These are phyloP conservation scores for Lasioglossum morio DNA, from an alignment of 2,888 invertebrate species.

Conservation along the genomic window DNA sequence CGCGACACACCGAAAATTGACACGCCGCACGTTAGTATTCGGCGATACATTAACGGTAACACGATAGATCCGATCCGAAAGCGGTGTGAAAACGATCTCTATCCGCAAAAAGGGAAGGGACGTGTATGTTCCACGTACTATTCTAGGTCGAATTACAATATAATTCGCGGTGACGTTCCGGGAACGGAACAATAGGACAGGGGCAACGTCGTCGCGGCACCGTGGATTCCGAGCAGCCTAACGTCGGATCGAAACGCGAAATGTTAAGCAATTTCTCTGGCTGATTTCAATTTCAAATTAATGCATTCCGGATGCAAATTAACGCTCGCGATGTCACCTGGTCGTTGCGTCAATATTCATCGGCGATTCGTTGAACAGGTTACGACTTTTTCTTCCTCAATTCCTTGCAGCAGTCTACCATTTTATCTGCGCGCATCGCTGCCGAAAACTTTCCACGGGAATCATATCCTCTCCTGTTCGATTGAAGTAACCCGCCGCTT, in stretches of 20 bases:
- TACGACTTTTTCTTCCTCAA: slow-evolving; percentile 37
- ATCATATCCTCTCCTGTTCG: slow-evolving; percentile 43
- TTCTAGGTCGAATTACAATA: slow-evolving; percentile 1
- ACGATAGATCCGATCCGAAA: not conserved
- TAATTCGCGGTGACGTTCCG: slow-evolving; percentile 39
- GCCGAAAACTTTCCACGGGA: slow-evolving; percentile 16
- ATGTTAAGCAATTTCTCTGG: slow-evolving; percentile 55
- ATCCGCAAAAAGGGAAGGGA: not conserved
- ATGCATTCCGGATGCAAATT: slow-evolving; percentile 53
- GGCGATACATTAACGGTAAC: not conserved
- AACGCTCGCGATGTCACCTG: slow-evolving; percentile 24
- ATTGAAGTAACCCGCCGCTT: slow-evolving; percentile 50
- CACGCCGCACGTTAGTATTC: not conserved
- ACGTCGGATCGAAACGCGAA: slow-evolving; percentile 41
- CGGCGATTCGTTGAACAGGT: slow-evolving; percentile 35
- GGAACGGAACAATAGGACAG: slow-evolving; percentile 32
- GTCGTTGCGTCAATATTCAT: slow-evolving; percentile 51
- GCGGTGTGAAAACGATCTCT: not conserved
- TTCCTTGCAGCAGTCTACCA: not conserved
- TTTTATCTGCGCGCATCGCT: slow-evolving; percentile 12
- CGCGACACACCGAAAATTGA: not conserved
- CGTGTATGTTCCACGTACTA: not conserved
- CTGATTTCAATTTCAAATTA: slow-evolving; percentile 60
- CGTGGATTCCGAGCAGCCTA: slow-evolving; percentile 34
- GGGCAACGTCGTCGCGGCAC: not conserved